Percentiles rank a stretch among this genome's conserved stretches.
Conservation (phyloP, 2,113 vertebrate species). For the Apaloderma vittatum region DNA sequence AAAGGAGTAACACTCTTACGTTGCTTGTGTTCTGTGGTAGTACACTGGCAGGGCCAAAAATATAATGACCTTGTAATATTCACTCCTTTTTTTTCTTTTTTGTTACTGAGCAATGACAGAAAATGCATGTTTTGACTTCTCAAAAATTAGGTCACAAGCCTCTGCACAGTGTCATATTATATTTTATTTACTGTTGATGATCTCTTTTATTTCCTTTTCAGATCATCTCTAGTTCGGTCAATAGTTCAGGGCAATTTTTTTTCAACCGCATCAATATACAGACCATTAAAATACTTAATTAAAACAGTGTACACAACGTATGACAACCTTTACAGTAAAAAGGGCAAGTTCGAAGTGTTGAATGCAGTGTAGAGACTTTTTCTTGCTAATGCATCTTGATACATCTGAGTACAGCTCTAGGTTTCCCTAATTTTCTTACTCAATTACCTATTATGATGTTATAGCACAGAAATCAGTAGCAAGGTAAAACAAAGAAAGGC, state of each 20-base stretch:
- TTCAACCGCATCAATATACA: neutral
- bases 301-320: neutral
- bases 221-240: neutral
- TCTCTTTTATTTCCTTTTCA: neutral
- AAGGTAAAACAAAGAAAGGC: neutral
- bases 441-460: neutral
- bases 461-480: neutral
- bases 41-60: neutral
- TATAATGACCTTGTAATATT: neutral
- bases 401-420: neutral
- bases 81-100: neutral
- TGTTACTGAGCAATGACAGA: neutral
- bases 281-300: neutral
- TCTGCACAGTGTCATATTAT: accelerated
- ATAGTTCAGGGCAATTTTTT: neutral
- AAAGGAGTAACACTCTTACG: neutral
- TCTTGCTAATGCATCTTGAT: neutral
- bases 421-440: neutral
- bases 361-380: neutral
- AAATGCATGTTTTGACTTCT: neutral
- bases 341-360: neutral
- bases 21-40: neutral
- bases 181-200: constrained; percentile 15
- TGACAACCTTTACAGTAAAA: neutral
- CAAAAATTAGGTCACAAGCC: neutral